Percentiles rank a stretch among this genome's conserved stretches.
phyloP scores from a whole-genome alignment of 2,113 vertebrate species.

The Hydropotes inermis region DNA sequence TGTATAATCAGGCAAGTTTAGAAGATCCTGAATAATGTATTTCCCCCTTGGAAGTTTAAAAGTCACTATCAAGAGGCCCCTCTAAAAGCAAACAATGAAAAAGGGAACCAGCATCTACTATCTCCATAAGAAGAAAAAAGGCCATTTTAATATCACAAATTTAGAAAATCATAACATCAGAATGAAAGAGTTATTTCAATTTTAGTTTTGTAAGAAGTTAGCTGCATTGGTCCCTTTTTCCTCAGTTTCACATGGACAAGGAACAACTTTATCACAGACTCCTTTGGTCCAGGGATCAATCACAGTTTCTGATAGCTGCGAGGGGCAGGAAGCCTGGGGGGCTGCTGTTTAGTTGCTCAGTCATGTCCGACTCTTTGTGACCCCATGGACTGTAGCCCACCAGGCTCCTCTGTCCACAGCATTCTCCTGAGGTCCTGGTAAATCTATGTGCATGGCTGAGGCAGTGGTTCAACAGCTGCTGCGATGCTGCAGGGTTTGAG shows the following conservation, averaged over 20 bases:
- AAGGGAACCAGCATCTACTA: neutral
- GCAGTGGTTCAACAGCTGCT: neutral
- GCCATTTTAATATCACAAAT: neutral
- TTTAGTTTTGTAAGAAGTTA: neutral
- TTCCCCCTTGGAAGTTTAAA: neutral
- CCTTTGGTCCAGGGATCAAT: neutral
- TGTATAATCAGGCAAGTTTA: neutral
- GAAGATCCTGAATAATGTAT: neutral
- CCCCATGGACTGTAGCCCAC: neutral
- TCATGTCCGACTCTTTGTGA: neutral
- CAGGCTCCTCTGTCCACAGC: neutral
- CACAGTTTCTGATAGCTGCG: neutral
- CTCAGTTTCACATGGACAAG: neutral
- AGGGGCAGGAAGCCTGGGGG: neutral
- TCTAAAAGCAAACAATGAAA: neutral
- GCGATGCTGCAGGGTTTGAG: neutral
- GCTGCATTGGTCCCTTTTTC: neutral
- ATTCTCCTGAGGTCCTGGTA: neutral
- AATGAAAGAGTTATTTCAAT: neutral
- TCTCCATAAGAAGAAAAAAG: neutral
- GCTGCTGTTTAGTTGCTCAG: neutral
- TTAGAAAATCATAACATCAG: neutral
- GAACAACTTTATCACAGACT: neutral
- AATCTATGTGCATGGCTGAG: neutral
- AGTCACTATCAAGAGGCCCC: neutral